phyloP scores from a whole-genome alignment of 64 coral and sea anemone species.

The Dendrophyllia cribrosa region DNA sequence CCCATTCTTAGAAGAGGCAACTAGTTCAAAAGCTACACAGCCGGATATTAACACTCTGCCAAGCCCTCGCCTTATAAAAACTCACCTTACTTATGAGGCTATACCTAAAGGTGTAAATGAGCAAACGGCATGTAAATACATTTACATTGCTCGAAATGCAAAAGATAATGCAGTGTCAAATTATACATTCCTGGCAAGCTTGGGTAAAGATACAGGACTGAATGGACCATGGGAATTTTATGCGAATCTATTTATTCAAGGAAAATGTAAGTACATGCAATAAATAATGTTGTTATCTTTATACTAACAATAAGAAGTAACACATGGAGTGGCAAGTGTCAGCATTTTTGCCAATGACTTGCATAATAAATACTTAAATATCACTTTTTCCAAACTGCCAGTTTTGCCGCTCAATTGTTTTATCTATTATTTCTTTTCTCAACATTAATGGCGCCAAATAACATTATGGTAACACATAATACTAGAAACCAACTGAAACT shows the following conservation, averaged over 20 bases:
- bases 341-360: too few relatives aligned
- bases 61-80: slow-evolving; percentile 42
- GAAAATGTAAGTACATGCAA: slow-evolving; percentile 21
- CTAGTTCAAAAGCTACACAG: not conserved
- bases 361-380: too few relatives aligned
- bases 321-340: too few relatives aligned
- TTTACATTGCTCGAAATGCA: slow-evolving; percentile 54
- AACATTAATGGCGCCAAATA: too few relatives aligned
- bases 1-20: slow-evolving; percentile 9
- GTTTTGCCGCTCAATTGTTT: too few relatives aligned
- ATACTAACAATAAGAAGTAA: too few relatives aligned
- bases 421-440: too few relatives aligned
- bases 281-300: not conserved
- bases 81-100: slow-evolving; percentile 29
- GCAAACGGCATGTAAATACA: slow-evolving; percentile 14
- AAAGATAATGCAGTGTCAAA: slow-evolving; percentile 46
- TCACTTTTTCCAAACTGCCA: too few relatives aligned
- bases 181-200: not conserved
- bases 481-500: too few relatives aligned
- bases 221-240: slow-evolving; percentile 21
- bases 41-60: not conserved
- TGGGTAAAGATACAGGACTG: not conserved
- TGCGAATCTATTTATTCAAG: slow-evolving; percentile 12
- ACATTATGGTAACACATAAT: too few relatives aligned
- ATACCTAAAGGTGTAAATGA: slow-evolving; percentile 24